Evolutionary conservation across 1,140 invertebrate genomes (phyloP).

Genomic region (Ctenoplectra terminalis): DNA sequence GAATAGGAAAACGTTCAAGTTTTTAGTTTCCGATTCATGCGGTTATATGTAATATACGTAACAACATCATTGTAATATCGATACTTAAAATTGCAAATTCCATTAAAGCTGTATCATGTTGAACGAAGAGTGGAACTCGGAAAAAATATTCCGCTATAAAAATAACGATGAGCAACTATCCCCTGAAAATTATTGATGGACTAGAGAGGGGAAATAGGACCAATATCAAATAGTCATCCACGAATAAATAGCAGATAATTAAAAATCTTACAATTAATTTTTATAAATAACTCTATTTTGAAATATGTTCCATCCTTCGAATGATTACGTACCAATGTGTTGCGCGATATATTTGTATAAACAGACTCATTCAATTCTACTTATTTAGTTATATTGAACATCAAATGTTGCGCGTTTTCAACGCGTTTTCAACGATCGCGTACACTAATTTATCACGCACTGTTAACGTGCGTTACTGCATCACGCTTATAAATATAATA

Average conservation of each 20-base stretch:
- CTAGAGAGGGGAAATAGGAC: slow-evolving; percentile 20
- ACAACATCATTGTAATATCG: slow-evolving; percentile 20
- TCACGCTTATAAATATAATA: slow-evolving; percentile 20
- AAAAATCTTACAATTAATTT: slow-evolving; percentile 1
- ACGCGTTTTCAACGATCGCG: slow-evolving; percentile 24
- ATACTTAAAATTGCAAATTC: slow-evolving; percentile 21
- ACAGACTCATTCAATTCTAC: slow-evolving; percentile 38
- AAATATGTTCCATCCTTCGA: slow-evolving; percentile 3
- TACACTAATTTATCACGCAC: slow-evolving; percentile 38
- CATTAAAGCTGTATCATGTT: slow-evolving; percentile 26
- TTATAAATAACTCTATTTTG: slow-evolving; percentile 21
- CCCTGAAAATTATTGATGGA: slow-evolving; percentile 15
- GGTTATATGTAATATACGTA: slow-evolving; percentile 45
- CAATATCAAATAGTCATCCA: slow-evolving; percentile 10
- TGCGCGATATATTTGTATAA: slow-evolving; percentile 35
- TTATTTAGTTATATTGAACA: slow-evolving; percentile 34
- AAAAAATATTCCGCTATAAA: background rate
- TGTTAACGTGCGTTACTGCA: slow-evolving; percentile 31
- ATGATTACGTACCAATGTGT: slow-evolving; percentile 32
- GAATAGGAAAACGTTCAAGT: slow-evolving; percentile 10
- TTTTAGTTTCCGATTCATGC: slow-evolving; percentile 17
- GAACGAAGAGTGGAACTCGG: background rate
- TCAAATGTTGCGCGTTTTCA: slow-evolving; percentile 18
- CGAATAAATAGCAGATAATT: slow-evolving; percentile 21
- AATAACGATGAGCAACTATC: slow-evolving; percentile 10